Base-by-base conservation (phyloP, 2,113 vertebrate species). In the Cepphus grylle region DNA sequence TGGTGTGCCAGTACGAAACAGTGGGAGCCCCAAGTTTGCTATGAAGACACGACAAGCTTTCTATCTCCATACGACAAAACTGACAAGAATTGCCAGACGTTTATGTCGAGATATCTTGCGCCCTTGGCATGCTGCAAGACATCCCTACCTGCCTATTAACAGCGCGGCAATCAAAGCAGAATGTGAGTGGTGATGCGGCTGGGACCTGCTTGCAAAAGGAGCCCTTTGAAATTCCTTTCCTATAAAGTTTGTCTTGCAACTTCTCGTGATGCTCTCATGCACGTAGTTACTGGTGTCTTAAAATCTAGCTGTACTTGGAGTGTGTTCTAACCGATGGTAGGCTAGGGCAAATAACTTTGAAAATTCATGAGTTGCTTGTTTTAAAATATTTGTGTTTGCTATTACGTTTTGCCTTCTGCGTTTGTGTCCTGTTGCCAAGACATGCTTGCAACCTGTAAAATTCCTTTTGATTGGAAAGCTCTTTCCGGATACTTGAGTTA, bases 41-140 rank as follows among this genome's bases (percentile, higher is more conserved):
- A 99, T 99, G 98, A 99, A 99, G 98, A 99, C 99, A 26, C 96
- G 99, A 42, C 99, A 99, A 98, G 99, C 99, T 45, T 99, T 99
- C 95, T 99, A 98, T 97, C 98, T 99, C 88, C 99, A 99, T 90
- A 99, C 99, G 74, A 99, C 99, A 66, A 98, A 98, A 72, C 96
- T 99, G 96, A 99, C 99, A 2, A 98, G 98, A 78, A 97, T 98
- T 49, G 99, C 99, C 23, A 98, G 99, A n/a, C 99, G 99, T 50
- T 92, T 99, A 85, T 99, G 99, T 97, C 98, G 99, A 27, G 99
- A 99, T 97, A 98, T 99, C 89, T 97, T 99, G 94, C 98, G 98
- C 74, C 99, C 99, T 1, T 98, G 98, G 92, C 99, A 98, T 4
- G 97, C 99, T 16, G 99, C 99, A 70, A 96, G 99, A 67, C 99